Base-by-base conservation (phyloP, 2,797 vertebrate genomes). In the Cygnus olor region DNA sequence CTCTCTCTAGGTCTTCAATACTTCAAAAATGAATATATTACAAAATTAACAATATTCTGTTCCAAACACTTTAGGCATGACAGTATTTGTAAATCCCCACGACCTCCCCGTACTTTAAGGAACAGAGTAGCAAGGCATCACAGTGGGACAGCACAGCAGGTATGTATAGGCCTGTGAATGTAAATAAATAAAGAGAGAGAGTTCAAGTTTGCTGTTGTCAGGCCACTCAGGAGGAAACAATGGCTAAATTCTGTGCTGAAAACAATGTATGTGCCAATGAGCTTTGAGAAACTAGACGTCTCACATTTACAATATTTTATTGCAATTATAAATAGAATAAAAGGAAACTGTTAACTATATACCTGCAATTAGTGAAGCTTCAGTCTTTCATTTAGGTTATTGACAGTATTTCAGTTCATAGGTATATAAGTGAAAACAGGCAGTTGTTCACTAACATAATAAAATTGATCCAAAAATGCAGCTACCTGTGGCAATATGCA, bases 41-140 rank as follows among this genome's bases (percentile, higher is more conserved):
- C 11, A 82, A 81, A 95, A 80, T 47, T 24, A 87, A 40, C 30
- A 90, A 73, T 80, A 89, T 32, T 22, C 16, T 83, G 45, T 65
- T 71, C 53, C 8, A 6, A 71, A 68, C n/a, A 25, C 27, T 71
- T 87, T 7, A 78, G 44, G 32, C 20, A 42, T 10, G 6, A 71
- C 12, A 74, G 19, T 8, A 65, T 49, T 70, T 61, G 14, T 57
- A 65, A 54, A 74, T 22, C 57, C 63, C 32, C 17, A 42, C 1
- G 11, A 24, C 9, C 7, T 25, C 56, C 6, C 25, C 49, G 49
- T 51, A 65, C 64, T 69, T 58, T 81, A 68, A 64, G 49, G 38
- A 51, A 57, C 4, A 28, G 17, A 68, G 22, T 12, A 66, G 32
- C 53, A 38, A 36, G 12, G 88, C 30, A 70, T 27, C 58, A 16